phyloP scores from a whole-genome alignment of 2,888 invertebrate species.

The Polia nebulosa region DNA sequence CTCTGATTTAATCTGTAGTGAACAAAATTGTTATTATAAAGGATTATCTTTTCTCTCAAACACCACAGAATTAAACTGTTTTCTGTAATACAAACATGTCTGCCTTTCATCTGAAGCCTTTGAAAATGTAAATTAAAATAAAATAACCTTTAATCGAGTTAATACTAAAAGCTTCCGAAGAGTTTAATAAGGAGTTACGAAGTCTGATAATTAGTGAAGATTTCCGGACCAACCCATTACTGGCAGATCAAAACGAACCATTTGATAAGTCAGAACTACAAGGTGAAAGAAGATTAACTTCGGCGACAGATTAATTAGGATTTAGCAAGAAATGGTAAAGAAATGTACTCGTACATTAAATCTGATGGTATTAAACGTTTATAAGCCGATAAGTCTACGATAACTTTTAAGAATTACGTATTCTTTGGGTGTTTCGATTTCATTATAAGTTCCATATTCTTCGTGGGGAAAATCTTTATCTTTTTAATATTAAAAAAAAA shows the following conservation, averaged over 20 bases:
- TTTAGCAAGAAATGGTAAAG: conserved; percentile 15
- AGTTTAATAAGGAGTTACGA: conserved; percentile 29
- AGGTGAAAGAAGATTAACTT: conserved; percentile 43
- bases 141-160: conserved; percentile 23
- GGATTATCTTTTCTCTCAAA: background rate
- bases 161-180: conserved; percentile 30
- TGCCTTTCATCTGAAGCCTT: conserved; percentile 21
- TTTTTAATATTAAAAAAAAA: background rate
- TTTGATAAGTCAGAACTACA: conserved; percentile 26
- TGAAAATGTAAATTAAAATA: conserved; percentile 29
- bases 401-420: background rate
- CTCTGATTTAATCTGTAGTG: background rate
- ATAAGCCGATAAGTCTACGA: conserved; percentile 5
- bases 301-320: conserved; percentile 44
- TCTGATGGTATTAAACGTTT: background rate
- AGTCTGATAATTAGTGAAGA: conserved; percentile 41
- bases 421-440: background rate
- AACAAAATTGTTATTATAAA: background rate
- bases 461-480: background rate
- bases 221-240: conserved; percentile 44
- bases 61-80: background rate
- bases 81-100: background rate
- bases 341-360: conserved; percentile 18
- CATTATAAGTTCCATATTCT: background rate
- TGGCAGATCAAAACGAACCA: conserved; percentile 36